A percentile compares a stretch with the other conserved stretches of the same genome.
These are phyloP conservation scores for Theodoxus fluviatilis DNA, from an alignment of 2,888 invertebrate species.

Conservation along the genomic window DNA sequence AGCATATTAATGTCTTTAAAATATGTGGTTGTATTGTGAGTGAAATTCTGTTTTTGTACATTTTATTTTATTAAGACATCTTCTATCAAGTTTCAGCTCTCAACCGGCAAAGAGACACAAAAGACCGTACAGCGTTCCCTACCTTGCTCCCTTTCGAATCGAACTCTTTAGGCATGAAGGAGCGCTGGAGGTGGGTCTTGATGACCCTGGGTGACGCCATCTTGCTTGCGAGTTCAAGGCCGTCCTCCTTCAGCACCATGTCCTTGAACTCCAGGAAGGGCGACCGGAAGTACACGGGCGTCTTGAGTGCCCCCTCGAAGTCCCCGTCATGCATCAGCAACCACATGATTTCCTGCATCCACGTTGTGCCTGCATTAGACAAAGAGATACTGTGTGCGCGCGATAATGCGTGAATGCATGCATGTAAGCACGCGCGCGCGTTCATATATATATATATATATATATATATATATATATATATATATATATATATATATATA, in stretches of 20 bases:
- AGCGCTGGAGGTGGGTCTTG: constrained; percentile 57
- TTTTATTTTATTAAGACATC: no score
- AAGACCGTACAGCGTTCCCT: no score
- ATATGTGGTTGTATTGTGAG: no score
- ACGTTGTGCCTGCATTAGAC: constrained; percentile 64
- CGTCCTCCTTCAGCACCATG: constrained; percentile 50
- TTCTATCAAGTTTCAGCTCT: no score
- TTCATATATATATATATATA: constrained; percentile 14
- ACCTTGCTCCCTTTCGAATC: constrained; percentile 40
- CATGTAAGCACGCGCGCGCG: background rate
- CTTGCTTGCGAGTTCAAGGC: constrained; percentile 48
- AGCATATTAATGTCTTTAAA: no score
- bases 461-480: constrained; percentile 19
- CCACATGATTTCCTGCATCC: constrained; percentile 66
- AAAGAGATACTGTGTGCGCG: background rate
- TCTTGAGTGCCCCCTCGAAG: constrained; percentile 52
- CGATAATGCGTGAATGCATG: constrained; percentile 1
- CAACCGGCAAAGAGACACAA: no score
- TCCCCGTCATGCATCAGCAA: constrained; percentile 63
- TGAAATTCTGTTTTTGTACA: no score
- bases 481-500: background rate
- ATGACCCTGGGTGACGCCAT: constrained; percentile 58
- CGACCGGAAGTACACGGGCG: constrained; percentile 57
- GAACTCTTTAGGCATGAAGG: constrained; percentile 42
- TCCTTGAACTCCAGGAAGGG: constrained; percentile 60